A percentile compares a stretch with the other conserved stretches of the same genome.
Conservation (phyloP, 2,888 invertebrate genomes). For the Parascotia fuliginaria region DNA sequence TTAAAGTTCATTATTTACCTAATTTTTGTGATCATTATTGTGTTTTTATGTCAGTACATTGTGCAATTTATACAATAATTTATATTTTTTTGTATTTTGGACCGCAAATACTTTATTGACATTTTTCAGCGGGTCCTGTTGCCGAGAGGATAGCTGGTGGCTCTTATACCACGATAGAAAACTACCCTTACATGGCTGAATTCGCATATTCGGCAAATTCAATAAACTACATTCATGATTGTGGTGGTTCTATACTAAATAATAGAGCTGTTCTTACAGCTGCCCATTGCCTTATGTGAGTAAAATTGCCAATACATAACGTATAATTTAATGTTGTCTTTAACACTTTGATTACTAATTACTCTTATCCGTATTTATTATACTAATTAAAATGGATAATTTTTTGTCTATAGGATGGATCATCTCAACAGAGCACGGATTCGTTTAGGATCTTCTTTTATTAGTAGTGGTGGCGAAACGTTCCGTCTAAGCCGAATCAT, state of each 20-base stretch:
- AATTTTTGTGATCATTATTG: no score
- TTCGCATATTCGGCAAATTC: not conserved
- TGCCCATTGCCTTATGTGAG: conserved; percentile 6
- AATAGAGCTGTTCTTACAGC: conserved; percentile 5
- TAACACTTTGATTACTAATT: no score
- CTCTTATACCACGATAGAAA: not conserved
- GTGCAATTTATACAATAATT: no score
- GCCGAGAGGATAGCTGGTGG: not conserved
- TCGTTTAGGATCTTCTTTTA: not conserved
- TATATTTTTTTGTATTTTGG: no score
- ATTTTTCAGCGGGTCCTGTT: not conserved
- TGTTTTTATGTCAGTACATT: no score
- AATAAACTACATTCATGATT: not conserved
- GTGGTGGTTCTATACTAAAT: conserved; percentile 1
- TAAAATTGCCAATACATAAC: no score
- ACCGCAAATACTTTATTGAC: no score
- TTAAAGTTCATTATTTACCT: no score
- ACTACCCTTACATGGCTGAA: not conserved
- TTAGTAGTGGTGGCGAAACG: not conserved
- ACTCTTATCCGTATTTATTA: no score
- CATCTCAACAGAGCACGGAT: not conserved
- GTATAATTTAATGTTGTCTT: no score
- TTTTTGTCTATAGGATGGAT: not conserved
- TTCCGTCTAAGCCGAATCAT: not conserved
- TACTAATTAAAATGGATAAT: no score